These are phyloP conservation scores for Tachypleus tridentatus DNA, from an alignment of 1,140 invertebrate genomes.

Conservation along the genomic window DNA sequence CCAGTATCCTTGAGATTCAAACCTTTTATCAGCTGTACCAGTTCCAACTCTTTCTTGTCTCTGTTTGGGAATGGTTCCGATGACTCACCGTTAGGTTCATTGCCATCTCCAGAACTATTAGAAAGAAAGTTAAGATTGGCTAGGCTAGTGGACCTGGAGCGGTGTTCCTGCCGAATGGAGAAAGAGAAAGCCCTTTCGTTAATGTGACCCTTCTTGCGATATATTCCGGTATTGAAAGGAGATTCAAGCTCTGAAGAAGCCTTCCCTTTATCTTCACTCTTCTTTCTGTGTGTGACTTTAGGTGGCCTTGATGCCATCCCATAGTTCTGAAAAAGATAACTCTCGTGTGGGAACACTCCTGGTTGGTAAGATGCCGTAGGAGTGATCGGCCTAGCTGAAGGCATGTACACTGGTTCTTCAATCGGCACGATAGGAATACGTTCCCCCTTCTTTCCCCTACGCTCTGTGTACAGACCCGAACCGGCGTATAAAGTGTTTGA, in stretches of 20 bases:
- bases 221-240: conserved; percentile 70
- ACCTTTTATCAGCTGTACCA: no score
- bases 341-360: conserved; percentile 47
- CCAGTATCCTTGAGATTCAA: no score
- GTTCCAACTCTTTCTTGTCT: no score
- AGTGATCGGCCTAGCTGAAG: conserved; percentile 40
- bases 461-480: conserved; percentile 17
- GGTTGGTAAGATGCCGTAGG: conserved; percentile 48
- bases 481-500: conserved; percentile 12
- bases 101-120: conserved; percentile 7
- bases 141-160: conserved; percentile 73
- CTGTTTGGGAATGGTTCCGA: no score
- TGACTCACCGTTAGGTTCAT: no score
- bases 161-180: conserved; percentile 81
- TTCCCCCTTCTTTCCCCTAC: conserved; percentile 14
- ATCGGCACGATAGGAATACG: conserved; percentile 20
- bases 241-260: conserved; percentile 42
- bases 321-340: conserved; percentile 23
- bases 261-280: background rate
- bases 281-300: background rate
- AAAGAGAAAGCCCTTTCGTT: conserved; percentile 89
- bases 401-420: conserved; percentile 50
- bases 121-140: conserved; percentile 49
- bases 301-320: conserved; percentile 13
- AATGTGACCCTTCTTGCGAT: conserved; percentile 76